Percentiles rank a stretch among this genome's conserved stretches.
Evolutionary conservation across 2,797 vertebrate genomes (phyloP).

Genomic region (Limosa lapponica): DNA sequence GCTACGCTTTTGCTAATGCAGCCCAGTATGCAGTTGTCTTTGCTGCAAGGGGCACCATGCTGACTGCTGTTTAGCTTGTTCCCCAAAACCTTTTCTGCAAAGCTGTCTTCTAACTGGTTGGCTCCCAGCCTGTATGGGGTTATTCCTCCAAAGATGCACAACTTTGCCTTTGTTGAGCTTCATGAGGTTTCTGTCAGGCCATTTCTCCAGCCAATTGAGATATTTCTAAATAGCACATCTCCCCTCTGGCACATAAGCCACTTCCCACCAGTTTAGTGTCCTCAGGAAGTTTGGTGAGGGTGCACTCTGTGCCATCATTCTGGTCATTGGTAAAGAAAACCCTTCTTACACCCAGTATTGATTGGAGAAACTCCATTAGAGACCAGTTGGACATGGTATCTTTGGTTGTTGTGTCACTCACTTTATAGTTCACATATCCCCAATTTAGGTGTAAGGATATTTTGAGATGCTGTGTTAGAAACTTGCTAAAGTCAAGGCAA

Average conservation of each 20-base stretch:
- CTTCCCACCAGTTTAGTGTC: neutral
- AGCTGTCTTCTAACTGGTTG: neutral
- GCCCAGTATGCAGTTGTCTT: neutral
- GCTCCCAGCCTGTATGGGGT: neutral
- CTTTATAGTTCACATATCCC: neutral
- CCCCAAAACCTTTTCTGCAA: neutral
- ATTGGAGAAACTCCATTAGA: neutral
- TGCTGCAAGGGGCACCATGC: neutral
- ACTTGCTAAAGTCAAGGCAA: neutral
- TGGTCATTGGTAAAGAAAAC: neutral
- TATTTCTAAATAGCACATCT: neutral
- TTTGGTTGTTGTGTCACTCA: neutral
- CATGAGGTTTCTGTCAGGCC: neutral
- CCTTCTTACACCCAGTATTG: neutral
- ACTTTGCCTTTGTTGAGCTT: neutral
- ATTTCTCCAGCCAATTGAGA: neutral
- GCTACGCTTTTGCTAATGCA: neutral
- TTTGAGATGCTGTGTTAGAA: neutral
- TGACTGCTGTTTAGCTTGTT: neutral
- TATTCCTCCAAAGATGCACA: neutral
- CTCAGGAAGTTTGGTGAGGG: neutral
- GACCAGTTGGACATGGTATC: rapidly evolving
- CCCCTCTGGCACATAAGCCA: neutral
- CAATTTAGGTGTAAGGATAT: neutral
- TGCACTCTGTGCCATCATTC: neutral